Evolutionary conservation across 2,888 invertebrate genomes (phyloP), one percentile per base, ranked within the genome.

Genomic region (Lingula anatina): DNA sequence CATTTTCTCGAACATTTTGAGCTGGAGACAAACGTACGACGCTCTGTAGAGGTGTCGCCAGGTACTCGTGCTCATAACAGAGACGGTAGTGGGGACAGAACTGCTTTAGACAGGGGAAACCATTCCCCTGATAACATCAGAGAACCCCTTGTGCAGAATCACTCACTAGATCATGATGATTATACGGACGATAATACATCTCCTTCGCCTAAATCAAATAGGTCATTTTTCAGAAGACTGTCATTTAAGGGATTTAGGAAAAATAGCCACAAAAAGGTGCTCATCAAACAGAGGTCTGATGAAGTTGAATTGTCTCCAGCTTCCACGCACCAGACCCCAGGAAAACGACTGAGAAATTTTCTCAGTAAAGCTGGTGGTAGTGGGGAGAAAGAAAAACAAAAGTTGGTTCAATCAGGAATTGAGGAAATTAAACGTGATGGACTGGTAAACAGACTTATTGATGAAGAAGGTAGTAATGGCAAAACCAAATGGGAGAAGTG

Each of bases 401-500:
- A 58, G 56, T 49, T 51, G 54, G 25, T 50, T 52, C 12, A 46
- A 44, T 12, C 35, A 47, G 51, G 54, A 46, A 36, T 56, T 26
- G 52, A 40, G 28, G 56, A 61, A 28, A 46, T 66, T n/a, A 62
- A 60, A 46, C 94, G 94, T 70, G 95, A 96, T 72, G 94, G 95
- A 9, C 84, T 89, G 61, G 93, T 95, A 7, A 90, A 90, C 80
- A 92, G 91, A 78, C 81, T 95, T 60, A 89, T 90, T 50, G 92
- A 92, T 1, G 94, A 95, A 72, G 91, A 92, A 73, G 31, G 9
- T 31, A 61, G 64, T 3, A 65, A 63, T 77, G 84, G 85, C 7
- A 89, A 89, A 18, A 87, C 90, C 26, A 91, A 90, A 76, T 96
- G 95, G 94, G 94, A 94, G 74, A 89, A 87, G 75, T 94, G 94